Percentiles rank a stretch among this genome's conserved stretches.
These are phyloP conservation scores for Nemotelus pantherinus DNA, from an alignment of 2,888 invertebrate species.

Conservation along the genomic window DNA sequence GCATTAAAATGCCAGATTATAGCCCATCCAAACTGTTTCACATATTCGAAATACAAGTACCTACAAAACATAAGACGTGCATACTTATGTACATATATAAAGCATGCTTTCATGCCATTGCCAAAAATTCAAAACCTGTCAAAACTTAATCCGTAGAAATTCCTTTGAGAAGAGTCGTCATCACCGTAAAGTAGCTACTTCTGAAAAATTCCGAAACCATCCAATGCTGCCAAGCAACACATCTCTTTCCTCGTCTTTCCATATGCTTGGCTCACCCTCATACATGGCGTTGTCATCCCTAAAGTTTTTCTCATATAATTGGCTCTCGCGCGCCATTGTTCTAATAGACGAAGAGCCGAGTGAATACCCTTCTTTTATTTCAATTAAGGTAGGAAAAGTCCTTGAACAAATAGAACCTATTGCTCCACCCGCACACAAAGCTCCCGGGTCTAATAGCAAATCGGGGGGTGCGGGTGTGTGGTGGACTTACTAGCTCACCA, in stretches of 20 bases:
- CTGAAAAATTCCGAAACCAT: slow-evolving; percentile 24
- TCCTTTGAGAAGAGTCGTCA: slow-evolving; percentile 44
- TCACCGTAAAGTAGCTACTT: not conserved
- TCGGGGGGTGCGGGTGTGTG: no score
- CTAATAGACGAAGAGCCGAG: slow-evolving; percentile 51
- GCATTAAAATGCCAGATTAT: no score
- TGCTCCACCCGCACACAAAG: slow-evolving; percentile 3
- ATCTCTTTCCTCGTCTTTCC: no score
- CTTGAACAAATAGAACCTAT: slow-evolving; percentile 46
- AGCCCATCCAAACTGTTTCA: no score
- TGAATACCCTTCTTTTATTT: slow-evolving; percentile 55
- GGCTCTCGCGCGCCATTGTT: slow-evolving; percentile 54
- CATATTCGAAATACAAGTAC: no score
- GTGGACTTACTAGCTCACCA: no score
- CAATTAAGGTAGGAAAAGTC: slow-evolving; percentile 54
- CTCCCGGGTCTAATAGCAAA: no score
- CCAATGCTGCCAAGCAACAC: not conserved
- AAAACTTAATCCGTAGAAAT: slow-evolving; percentile 53
- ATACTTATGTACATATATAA: not conserved
- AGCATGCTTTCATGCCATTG: not conserved
- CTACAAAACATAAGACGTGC: not conserved
- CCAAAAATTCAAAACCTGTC: slow-evolving; percentile 45
- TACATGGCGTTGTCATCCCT: slow-evolving; percentile 42
- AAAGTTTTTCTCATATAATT: slow-evolving; percentile 51
- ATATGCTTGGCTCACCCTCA: no score